Conservation (phyloP, 2,797 vertebrate species). For the Bradypus variegatus region DNA sequence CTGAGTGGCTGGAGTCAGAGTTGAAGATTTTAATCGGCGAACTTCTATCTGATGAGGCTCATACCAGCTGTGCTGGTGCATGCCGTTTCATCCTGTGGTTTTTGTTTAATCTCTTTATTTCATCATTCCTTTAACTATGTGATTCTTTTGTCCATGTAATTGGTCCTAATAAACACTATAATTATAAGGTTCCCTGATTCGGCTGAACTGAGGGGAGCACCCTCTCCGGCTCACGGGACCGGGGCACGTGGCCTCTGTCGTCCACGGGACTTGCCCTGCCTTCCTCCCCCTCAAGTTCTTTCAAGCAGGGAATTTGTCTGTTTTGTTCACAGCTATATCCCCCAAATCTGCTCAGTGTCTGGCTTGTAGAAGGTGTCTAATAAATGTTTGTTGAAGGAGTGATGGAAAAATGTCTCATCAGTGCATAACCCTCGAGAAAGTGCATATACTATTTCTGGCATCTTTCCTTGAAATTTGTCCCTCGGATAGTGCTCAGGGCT, state of each 20-base stretch:
- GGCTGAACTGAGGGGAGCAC: neutral
- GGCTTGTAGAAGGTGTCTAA: neutral
- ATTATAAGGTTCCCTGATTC: neutral
- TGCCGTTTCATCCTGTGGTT: neutral
- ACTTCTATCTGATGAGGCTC: neutral
- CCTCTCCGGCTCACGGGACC: neutral
- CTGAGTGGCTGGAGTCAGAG: neutral
- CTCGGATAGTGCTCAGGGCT: neutral
- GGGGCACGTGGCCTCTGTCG: too few species aligned
- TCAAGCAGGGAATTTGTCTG: neutral
- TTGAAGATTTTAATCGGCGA: neutral
- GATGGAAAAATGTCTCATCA: neutral
- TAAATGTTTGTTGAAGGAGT: neutral
- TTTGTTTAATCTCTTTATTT: neutral
- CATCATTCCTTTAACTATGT: neutral
- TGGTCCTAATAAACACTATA: neutral
- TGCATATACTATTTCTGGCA: too few species aligned
- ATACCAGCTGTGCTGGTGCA: accelerated
- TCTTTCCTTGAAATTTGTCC: neutral
- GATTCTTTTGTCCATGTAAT: neutral
- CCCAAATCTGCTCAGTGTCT: neutral
- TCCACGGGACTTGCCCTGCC: too few species aligned
- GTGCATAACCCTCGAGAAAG: neutral
- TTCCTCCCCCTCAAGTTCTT: neutral
- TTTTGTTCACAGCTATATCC: neutral